A percentile compares a stretch with the other conserved stretches of the same genome.
These are phyloP conservation scores for Drosophila sordidula DNA, from an alignment of 2,888 invertebrate species.

Conservation along the genomic window DNA sequence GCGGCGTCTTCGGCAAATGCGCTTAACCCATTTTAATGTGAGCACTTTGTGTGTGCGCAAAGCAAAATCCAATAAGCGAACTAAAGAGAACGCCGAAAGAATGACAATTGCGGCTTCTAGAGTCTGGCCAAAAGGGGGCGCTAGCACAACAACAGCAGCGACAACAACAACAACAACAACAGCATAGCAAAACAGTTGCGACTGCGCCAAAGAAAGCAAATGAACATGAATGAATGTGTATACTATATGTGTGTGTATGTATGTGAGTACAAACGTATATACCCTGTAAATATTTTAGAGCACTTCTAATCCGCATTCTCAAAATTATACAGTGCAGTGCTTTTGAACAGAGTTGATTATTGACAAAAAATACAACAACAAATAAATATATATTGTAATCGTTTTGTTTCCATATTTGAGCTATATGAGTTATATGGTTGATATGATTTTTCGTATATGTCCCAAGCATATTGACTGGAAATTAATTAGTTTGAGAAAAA, in stretches of 20 bases:
- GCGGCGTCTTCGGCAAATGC: slow-evolving; percentile 44
- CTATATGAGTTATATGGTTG: too few relatives aligned
- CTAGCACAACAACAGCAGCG: slow-evolving; percentile 19
- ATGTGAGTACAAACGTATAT: too few relatives aligned
- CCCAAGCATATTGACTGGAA: too few relatives aligned
- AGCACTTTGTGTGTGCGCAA: slow-evolving; percentile 37
- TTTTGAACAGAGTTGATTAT: too few relatives aligned
- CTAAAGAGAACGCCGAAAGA: slow-evolving; percentile 34
- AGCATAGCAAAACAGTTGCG: slow-evolving; percentile 28
- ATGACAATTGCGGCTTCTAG: slow-evolving; percentile 40
- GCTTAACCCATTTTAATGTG: slow-evolving; percentile 61
- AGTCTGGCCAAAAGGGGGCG: slow-evolving; percentile 30
- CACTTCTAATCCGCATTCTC: neutral
- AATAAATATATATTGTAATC: too few relatives aligned
- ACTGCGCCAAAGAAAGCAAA: slow-evolving; percentile 42
- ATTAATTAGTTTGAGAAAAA: too few relatives aligned
- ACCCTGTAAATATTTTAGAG: neutral
- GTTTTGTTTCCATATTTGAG: too few relatives aligned
- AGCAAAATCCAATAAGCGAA: slow-evolving; percentile 55
- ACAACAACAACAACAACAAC: slow-evolving; percentile 6
- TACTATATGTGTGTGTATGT: neutral
- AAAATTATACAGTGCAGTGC: too few relatives aligned
- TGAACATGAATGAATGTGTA: slow-evolving; percentile 20
- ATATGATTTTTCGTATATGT: too few relatives aligned
- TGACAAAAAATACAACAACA: too few relatives aligned